These are phyloP conservation scores for Polietes domitor DNA, from an alignment of 2,888 invertebrate genomes.

Conservation along the genomic window DNA sequence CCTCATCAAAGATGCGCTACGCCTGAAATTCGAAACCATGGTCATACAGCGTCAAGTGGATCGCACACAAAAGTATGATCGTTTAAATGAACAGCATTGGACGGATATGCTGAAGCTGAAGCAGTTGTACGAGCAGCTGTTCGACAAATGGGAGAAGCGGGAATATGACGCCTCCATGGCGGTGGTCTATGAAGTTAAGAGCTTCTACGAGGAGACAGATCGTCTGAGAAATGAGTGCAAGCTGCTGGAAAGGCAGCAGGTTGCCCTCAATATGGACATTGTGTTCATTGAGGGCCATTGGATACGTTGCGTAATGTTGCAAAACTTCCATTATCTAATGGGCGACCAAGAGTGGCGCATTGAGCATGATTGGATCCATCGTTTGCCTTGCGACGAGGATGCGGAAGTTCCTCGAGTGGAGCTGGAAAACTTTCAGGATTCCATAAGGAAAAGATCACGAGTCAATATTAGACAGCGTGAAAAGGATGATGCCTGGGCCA, in stretches of 20 bases:
- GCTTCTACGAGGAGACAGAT: conserved; percentile 77
- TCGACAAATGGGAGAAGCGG: conserved; percentile 78
- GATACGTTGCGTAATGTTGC: conserved; percentile 77
- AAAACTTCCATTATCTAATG: conserved; percentile 80
- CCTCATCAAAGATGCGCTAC: conserved; percentile 75
- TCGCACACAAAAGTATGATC: conserved; percentile 76
- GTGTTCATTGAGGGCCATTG: conserved; percentile 79
- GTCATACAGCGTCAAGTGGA: conserved; percentile 78
- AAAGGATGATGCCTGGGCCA: conserved; percentile 79
- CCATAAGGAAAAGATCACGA: conserved; percentile 74
- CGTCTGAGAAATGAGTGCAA: conserved; percentile 72
- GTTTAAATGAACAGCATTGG: conserved; percentile 76
- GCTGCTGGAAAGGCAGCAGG: conserved; percentile 72
- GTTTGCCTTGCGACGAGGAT: conserved; percentile 44
- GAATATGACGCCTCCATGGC: conserved; percentile 78
- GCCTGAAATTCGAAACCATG: conserved; percentile 78
- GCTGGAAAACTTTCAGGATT: conserved; percentile 76
- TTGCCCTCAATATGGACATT: conserved; percentile 78
- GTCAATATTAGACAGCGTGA: conserved; percentile 77
- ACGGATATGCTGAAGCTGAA: conserved; percentile 73
- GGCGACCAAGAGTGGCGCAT: conserved; percentile 78
- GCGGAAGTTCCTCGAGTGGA: conserved; percentile 68
- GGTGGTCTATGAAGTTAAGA: conserved; percentile 76
- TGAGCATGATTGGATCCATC: conserved; percentile 79
- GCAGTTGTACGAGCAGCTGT: conserved; percentile 74